Percentiles rank a stretch among this genome's conserved stretches.
These are phyloP conservation scores for Phymanthus crucifer DNA, from an alignment of 92 coral and sea anemone genomes.

Conservation along the genomic window DNA sequence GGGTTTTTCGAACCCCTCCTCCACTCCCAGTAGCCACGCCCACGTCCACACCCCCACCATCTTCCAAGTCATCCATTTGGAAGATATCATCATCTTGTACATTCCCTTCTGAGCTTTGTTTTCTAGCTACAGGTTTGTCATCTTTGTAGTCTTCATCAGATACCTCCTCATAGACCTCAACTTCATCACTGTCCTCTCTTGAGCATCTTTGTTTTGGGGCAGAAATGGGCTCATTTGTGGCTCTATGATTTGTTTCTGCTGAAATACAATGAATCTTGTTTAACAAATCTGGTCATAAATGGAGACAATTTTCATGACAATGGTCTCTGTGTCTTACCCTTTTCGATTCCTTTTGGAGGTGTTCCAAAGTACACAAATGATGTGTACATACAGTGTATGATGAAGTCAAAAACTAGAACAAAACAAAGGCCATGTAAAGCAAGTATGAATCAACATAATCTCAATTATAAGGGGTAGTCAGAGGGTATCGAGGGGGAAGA, in stretches of 20 bases:
- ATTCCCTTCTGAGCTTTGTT: slow-evolving; percentile 10
- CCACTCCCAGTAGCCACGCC: background rate
- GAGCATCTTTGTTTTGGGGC: background rate
- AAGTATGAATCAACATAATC: too few species aligned
- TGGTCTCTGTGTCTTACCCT: slow-evolving; percentile 23
- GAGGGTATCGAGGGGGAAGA: too few species aligned
- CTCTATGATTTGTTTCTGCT: background rate
- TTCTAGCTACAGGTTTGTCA: slow-evolving; percentile 5
- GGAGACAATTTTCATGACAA: background rate
- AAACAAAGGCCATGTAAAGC: background rate
- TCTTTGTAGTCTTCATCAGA: slow-evolving; percentile 14
- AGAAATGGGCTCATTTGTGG: background rate
- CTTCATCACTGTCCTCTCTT: slow-evolving; percentile 9
- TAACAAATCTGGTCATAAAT: background rate
- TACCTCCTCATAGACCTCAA: slow-evolving; percentile 17
- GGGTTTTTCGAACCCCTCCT: background rate
- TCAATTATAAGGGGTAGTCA: background rate
- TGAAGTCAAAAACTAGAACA: slow-evolving; percentile 59
- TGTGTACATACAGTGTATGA: slow-evolving; percentile 58
- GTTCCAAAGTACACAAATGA: slow-evolving; percentile 65
- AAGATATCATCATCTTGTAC: slow-evolving; percentile 53
- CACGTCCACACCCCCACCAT: slow-evolving; percentile 6
- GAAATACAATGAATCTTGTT: background rate
- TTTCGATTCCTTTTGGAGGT: slow-evolving; percentile 22
- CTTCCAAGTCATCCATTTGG: slow-evolving; percentile 65